Evolutionary conservation across 2,888 invertebrate species (phyloP).

Genomic region (Tuta absoluta): DNA sequence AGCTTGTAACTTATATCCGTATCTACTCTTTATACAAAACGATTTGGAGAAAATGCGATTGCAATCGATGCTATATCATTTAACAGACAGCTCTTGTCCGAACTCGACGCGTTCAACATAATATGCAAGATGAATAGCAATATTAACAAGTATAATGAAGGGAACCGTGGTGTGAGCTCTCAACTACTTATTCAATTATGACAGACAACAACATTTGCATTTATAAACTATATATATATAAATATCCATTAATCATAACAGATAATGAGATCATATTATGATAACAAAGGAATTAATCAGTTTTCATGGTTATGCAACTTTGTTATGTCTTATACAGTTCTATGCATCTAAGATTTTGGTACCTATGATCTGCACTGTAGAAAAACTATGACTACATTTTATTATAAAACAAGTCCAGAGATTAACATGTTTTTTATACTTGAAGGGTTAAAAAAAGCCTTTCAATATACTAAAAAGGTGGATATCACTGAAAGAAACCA

Average conservation of each 20-base stretch:
- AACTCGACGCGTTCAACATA: conserved; percentile 6
- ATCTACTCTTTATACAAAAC: conserved; percentile 24
- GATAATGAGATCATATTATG: conserved; percentile 13
- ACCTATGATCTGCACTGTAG: too few species aligned
- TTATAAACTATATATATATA: conserved; percentile 7
- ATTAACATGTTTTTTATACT: too few species aligned
- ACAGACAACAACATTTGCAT: conserved; percentile 9
- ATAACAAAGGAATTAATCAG: not conserved
- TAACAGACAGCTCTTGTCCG: not conserved
- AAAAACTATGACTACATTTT: too few species aligned
- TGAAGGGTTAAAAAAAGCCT: too few species aligned
- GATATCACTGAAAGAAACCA: too few species aligned
- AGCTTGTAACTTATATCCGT: conserved; percentile 41
- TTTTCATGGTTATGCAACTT: not conserved
- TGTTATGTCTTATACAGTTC: too few species aligned
- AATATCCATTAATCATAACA: conserved; percentile 7
- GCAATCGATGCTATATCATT: conserved; percentile 23
- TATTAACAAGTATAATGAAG: conserved; percentile 20
- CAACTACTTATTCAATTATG: conserved; percentile 20
- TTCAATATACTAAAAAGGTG: too few species aligned
- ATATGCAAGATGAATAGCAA: conserved; percentile 19
- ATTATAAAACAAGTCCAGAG: too few species aligned
- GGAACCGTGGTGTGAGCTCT: conserved; percentile 17
- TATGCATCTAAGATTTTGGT: too few species aligned
- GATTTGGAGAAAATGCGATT: conserved; percentile 26